A percentile compares a stretch with the other conserved stretches of the same genome.
phyloP scores from a whole-genome alignment of 2,113 vertebrate genomes.

The sheep (Ovis aries) region DNA sequence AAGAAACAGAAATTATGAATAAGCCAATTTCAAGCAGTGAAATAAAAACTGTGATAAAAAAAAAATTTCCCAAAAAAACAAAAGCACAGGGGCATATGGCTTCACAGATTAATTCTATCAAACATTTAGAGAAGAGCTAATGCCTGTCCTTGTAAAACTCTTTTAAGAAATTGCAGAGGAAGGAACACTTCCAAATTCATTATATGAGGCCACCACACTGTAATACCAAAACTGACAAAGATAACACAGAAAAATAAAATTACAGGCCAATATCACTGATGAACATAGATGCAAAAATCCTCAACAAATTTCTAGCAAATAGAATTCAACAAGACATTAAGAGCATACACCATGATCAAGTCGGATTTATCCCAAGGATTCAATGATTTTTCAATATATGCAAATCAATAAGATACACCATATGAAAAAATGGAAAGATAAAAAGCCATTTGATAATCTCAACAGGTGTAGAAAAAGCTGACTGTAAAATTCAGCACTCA shows the following conservation, averaged over 20 bases:
- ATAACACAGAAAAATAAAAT: neutral
- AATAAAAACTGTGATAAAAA: neutral
- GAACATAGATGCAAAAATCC: neutral
- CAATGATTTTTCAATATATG: neutral
- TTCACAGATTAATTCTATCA: neutral
- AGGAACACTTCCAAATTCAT: neutral
- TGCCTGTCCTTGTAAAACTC: neutral
- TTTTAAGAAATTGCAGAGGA: neutral
- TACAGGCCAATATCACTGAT: neutral
- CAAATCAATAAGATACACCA: neutral
- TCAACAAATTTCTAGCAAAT: neutral
- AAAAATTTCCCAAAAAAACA: neutral
- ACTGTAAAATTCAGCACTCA: neutral
- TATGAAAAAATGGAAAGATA: neutral
- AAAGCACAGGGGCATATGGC: neutral
- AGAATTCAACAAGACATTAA: neutral
- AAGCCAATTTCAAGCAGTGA: neutral
- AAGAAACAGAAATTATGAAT: neutral
- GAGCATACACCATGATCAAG: neutral
- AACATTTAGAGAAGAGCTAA: neutral
- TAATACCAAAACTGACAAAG: neutral
- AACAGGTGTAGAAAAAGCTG: neutral
- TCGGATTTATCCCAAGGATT: neutral
- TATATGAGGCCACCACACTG: neutral
- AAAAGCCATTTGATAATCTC: neutral